Conservation (phyloP, 1,140 invertebrate genomes). For the Sarcophaga bullata region DNA sequence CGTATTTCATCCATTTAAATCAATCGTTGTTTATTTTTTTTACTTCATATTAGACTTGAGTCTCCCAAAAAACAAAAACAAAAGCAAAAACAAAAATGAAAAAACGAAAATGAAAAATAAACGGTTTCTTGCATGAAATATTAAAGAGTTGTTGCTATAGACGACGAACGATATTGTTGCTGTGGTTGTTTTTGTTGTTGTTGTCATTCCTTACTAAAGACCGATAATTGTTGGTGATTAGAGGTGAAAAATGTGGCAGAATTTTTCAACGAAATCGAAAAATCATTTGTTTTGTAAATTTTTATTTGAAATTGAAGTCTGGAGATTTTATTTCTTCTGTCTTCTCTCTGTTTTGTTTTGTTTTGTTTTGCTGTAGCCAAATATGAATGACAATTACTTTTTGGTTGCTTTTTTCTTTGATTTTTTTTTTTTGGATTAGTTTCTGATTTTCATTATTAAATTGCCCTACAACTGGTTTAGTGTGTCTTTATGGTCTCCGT, state of each 20-base stretch:
- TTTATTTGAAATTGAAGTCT: neutral
- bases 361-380: too few species aligned
- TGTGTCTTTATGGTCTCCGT: neutral
- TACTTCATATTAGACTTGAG: too few species aligned
- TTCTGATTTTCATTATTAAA: neutral
- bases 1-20: neutral
- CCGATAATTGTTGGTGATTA: constrained; percentile 13
- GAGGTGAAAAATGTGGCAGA: constrained; percentile 21
- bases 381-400: too few species aligned
- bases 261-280: neutral
- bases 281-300: constrained; percentile 22
- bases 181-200: neutral
- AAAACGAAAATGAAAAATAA: too few species aligned
- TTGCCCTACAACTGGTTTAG: neutral
- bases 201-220: neutral
- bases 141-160: too few species aligned
- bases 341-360: too few species aligned
- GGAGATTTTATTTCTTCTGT: neutral
- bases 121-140: too few species aligned
- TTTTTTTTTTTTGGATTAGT: neutral
- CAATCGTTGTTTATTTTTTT: neutral
- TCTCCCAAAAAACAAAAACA: too few species aligned
- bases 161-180: too few species aligned
- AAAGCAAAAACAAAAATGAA: too few species aligned
- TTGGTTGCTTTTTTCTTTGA: too few species aligned